Evolutionary conservation across 2,888 invertebrate species (phyloP), one percentile per base, ranked within the genome.

Genomic region (Pseudococcus jackbeardsleyi): DNA sequence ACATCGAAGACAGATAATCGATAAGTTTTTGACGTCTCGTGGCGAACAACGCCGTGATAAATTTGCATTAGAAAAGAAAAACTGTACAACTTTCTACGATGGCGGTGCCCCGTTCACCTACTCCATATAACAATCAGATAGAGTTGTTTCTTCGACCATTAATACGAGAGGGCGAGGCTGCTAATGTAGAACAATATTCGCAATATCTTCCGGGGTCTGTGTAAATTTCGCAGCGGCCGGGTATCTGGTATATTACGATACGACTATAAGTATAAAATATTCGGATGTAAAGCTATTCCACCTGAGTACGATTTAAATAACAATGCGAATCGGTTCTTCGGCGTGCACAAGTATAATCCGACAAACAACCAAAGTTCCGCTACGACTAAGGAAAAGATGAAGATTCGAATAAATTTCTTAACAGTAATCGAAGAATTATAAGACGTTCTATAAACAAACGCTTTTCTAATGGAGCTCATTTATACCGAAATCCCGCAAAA

Each of bases 281-380:
- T 72, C 33, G 68, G 26, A 26, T 72, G 12, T 72, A 72, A 33
- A 26, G 68, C 68, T 72, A 72, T 72, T 72, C 26, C 68, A 72
- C 68, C 68, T 72, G 68, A 26, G 68, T 72, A 59, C 68, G 68
- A 72, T 72, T 72, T 72, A 72, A 72, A 72, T 72, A 72, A 72
- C 68, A 72, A 72, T 72, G 68, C 68, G 68, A 72, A 72, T 72
- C 26, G 68, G 68, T 15, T 72, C 68, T 72, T 72, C 26, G 19
- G 19, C 22, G 68, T 26, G 68, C 68, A 11, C n/a, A 72, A 72
- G 68, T 33, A 33, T 72, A 72, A 72, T 72, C 68, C 68, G 26
- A 72, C 68, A 72, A 72, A 72, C 68, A 72, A 26, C 68, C 68
- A 72, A 72, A 72, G 68, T 72, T 72, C 68, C 68, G 68, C 68